phyloP scores from a whole-genome alignment of 2,888 invertebrate genomes.

The Pristionchus entomophagus region DNA sequence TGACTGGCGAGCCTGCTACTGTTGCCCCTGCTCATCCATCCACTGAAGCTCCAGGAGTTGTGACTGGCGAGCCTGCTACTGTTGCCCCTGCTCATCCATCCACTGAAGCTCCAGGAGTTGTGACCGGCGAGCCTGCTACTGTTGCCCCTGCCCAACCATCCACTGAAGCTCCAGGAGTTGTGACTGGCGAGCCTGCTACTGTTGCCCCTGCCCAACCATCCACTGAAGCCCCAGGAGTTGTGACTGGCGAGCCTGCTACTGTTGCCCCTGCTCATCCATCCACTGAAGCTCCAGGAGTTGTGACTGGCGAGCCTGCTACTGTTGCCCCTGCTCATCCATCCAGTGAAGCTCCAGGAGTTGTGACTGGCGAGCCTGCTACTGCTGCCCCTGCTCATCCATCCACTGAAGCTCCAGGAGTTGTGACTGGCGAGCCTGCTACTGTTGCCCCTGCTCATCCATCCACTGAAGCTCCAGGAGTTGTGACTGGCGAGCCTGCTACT shows the following conservation, averaged over 20 bases:
- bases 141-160: too few relatives aligned
- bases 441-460: too few relatives aligned
- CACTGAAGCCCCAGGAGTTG: background rate
- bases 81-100: background rate
- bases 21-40: too few relatives aligned
- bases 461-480: background rate
- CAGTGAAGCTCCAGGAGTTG: background rate
- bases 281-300: background rate
- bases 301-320: background rate
- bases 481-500: background rate
- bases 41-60: background rate
- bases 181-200: background rate
- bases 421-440: background rate
- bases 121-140: background rate
- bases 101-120: background rate
- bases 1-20: slow-evolving; percentile 10
- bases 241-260: background rate
- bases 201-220: too few relatives aligned
- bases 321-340: too few relatives aligned
- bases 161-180: background rate
- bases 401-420: background rate
- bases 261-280: too few relatives aligned
- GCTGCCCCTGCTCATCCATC: too few relatives aligned
- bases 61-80: background rate
- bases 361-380: background rate